A percentile compares a stretch with the other conserved stretches of the same genome.
Evolutionary conservation across 2,888 invertebrate species (phyloP).

Genomic region (Ormyrus pomaceus): DNA sequence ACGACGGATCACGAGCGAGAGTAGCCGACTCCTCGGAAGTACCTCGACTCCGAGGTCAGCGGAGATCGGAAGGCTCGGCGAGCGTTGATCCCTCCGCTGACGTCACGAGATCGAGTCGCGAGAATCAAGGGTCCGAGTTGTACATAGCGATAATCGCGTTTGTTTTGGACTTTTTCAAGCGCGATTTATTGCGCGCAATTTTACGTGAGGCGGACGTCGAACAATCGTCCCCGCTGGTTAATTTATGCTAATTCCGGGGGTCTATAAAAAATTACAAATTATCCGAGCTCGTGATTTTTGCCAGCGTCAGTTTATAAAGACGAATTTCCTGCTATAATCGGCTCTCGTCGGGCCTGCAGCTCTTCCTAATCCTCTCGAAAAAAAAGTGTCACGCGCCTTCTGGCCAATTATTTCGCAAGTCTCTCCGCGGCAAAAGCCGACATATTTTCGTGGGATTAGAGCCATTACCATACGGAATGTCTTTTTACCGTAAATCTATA

Average conservation of each 20-base stretch:
- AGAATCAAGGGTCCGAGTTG: slow-evolving; percentile 19
- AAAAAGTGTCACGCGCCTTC: no score
- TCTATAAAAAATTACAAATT: no score
- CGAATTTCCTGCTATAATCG: no score
- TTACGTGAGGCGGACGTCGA: background rate
- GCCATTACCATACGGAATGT: background rate
- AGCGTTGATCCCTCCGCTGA: slow-evolving; percentile 1
- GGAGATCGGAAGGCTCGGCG: background rate
- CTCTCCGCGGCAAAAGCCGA: no score
- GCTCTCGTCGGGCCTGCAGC: no score
- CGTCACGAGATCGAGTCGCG: background rate
- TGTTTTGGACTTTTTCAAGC: background rate
- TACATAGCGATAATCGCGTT: background rate
- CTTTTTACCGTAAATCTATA: background rate
- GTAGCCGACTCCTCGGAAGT: background rate
- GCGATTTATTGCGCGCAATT: no score
- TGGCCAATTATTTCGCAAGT: no score
- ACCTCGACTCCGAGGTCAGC: background rate
- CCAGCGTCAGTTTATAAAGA: no score
- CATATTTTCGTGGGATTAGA: background rate
- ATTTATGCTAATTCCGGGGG: no score
- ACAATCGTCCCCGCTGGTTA: no score
- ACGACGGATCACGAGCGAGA: background rate
- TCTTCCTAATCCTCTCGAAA: no score
- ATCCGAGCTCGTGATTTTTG: no score